Conservation (phyloP, 2,888 invertebrate species). For the Calameuta pallipes region DNA sequence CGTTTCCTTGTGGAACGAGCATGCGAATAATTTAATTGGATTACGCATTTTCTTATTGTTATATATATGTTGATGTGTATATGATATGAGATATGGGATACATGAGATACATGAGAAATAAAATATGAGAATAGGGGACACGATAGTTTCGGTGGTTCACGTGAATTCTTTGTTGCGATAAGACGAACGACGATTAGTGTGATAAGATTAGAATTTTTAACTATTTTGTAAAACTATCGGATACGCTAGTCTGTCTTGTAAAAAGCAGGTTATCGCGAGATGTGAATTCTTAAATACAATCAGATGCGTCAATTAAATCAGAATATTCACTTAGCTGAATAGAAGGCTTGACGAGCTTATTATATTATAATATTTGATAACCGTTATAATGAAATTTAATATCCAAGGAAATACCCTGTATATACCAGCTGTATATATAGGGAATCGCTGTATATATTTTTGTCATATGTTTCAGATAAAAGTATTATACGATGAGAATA, state of each 20-base stretch:
- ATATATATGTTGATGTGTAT: too few species aligned
- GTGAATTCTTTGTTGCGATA: background rate
- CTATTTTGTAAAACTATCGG: background rate
- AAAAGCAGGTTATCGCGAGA: background rate
- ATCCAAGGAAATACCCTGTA: too few species aligned
- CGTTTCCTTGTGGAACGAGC: background rate
- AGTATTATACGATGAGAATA: too few species aligned
- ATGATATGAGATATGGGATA: too few species aligned
- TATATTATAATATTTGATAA: background rate
- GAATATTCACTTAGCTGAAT: background rate
- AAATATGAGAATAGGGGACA: too few species aligned
- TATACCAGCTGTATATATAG: too few species aligned
- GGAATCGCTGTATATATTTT: too few species aligned
- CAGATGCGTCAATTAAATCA: background rate
- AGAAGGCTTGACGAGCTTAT: too few species aligned
- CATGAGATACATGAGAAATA: too few species aligned
- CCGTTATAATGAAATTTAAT: background rate
- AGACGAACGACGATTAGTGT: background rate
- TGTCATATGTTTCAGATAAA: too few species aligned
- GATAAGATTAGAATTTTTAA: background rate
- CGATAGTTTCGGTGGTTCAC: background rate
- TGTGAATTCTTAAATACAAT: background rate
- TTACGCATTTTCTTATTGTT: too few species aligned
- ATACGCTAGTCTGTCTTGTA: background rate
- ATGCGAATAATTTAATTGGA: too few species aligned